Percentiles rank a stretch among this genome's conserved stretches.
Conservation (phyloP, 2,888 invertebrate genomes). For the Hypena proboscidalis region DNA sequence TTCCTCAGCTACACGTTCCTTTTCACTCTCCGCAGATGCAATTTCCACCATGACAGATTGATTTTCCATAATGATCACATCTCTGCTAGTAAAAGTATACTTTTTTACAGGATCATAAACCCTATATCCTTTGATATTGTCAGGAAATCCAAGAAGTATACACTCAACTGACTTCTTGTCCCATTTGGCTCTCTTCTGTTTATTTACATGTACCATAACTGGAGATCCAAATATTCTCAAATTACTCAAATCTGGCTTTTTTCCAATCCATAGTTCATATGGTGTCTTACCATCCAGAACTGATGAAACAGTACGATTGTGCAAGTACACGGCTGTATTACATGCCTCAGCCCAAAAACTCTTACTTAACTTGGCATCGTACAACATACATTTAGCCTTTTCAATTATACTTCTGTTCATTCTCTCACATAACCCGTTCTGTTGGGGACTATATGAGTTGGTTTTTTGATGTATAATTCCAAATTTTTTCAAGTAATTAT, state of each 20-base stretch:
- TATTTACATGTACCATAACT: neutral
- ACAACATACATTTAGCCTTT: neutral
- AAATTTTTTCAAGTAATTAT: no score
- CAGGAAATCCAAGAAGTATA: neutral
- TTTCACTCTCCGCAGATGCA: no score
- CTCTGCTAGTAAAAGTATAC: no score
- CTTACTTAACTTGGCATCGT: neutral
- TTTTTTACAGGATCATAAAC: neutral
- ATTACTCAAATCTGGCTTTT: neutral
- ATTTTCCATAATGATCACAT: no score
- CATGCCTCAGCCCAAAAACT: neutral
- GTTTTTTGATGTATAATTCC: constrained; percentile 1
- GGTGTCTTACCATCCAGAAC: neutral
- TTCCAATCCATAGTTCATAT: neutral
- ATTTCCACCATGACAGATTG: no score
- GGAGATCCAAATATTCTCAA: neutral
- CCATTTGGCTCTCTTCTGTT: neutral
- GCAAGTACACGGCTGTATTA: neutral
- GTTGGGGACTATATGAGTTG: neutral
- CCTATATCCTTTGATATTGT: neutral
- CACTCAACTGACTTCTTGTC: neutral
- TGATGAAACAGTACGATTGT: neutral
- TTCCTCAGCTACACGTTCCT: no score
- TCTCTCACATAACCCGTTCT: neutral
- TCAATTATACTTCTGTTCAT: neutral